These are phyloP conservation scores for Nipponacmea schrenckii DNA, from an alignment of 2,888 invertebrate species.

Conservation along the genomic window DNA sequence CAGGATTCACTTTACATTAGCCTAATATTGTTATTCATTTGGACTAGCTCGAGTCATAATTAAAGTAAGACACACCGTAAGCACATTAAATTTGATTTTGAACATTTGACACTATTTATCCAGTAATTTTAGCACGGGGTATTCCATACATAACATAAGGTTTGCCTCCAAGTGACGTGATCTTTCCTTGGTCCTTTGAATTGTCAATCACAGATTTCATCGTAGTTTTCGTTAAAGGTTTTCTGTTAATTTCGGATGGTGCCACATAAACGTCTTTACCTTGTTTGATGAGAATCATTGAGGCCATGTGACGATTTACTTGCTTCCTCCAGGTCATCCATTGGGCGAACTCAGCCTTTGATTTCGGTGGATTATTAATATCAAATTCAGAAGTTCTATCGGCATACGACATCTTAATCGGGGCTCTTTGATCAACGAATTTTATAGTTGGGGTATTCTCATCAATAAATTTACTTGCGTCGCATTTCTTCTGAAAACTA, in stretches of 20 bases:
- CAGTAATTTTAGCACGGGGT: conserved; percentile 29
- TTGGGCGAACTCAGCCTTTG: conserved; percentile 30
- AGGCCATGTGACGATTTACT: conserved; percentile 34
- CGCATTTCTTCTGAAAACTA: too few species aligned
- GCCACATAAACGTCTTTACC: conserved; percentile 26
- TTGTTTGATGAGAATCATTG: conserved; percentile 19
- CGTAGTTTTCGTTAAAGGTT: conserved; percentile 24
- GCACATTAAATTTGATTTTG: background rate
- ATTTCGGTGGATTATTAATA: conserved; percentile 10
- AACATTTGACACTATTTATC: background rate
- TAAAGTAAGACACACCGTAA: background rate
- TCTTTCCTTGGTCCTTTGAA: conserved; percentile 13
- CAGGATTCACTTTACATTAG: too few species aligned
- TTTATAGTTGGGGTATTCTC: too few species aligned
- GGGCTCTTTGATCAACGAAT: too few species aligned
- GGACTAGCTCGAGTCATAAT: background rate
- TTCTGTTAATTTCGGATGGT: conserved; percentile 24
- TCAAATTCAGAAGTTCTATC: background rate
- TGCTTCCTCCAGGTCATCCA: conserved; percentile 38
- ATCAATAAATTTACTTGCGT: too few species aligned
- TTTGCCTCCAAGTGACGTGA: conserved; percentile 29
- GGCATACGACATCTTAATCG: too few species aligned
- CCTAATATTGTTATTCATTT: too few species aligned
- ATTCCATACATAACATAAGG: conserved; percentile 41
- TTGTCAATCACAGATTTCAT: conserved; percentile 28